These are phyloP conservation scores for Sinonovacula constricta DNA, from an alignment of 1,140 invertebrate species.

Conservation along the genomic window DNA sequence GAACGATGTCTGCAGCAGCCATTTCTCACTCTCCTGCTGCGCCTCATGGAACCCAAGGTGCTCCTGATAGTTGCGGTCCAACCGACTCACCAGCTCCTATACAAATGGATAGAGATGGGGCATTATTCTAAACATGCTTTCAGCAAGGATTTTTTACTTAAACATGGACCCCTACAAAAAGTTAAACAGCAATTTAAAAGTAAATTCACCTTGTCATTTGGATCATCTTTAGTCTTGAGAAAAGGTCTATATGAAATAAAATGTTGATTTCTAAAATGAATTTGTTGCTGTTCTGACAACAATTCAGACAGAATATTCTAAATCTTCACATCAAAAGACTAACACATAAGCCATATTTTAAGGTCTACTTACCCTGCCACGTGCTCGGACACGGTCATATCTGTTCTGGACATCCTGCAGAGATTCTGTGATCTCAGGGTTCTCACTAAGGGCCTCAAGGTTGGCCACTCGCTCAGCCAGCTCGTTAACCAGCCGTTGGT, in stretches of 20 bases:
- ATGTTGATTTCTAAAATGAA: too few relatives aligned
- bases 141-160: too few relatives aligned
- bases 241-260: too few relatives aligned
- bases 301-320: too few relatives aligned
- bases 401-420: conserved; percentile 67
- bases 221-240: too few relatives aligned
- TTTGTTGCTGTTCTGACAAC: too few relatives aligned
- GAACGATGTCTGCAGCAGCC: conserved; percentile 96
- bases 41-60: conserved; percentile 92
- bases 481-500: conserved; percentile 70
- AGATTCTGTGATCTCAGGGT: conserved; percentile 65
- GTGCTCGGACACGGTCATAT: conserved; percentile 62
- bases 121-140: too few relatives aligned
- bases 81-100: conserved; percentile 68
- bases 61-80: conserved; percentile 80
- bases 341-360: neutral
- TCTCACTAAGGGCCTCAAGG: conserved; percentile 69
- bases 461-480: conserved; percentile 84
- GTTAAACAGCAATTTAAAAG: too few relatives aligned
- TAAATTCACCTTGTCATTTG: too few relatives aligned
- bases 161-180: too few relatives aligned
- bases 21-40: conserved; percentile 96
- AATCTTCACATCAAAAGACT: too few relatives aligned
- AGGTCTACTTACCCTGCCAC: conserved; percentile 59
- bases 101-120: too few relatives aligned